A percentile compares a stretch with the other conserved stretches of the same genome.
These are phyloP conservation scores for Zaprionus gabonicus DNA, from an alignment of 1,140 invertebrate species.

Conservation along the genomic window DNA sequence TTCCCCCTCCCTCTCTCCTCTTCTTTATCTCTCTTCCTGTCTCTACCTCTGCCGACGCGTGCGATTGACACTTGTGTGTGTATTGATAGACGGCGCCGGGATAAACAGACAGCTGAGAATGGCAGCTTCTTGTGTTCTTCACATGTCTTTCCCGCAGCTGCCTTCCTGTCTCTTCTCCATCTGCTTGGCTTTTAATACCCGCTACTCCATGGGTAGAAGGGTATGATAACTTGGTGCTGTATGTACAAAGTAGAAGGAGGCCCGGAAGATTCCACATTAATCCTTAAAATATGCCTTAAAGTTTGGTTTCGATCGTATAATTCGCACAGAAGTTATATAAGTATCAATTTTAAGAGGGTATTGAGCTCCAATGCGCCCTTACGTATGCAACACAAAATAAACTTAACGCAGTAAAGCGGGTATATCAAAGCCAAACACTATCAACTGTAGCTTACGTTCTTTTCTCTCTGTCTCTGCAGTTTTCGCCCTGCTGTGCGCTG, in stretches of 20 bases:
- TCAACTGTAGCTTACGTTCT: background rate
- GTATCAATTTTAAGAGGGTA: no score
- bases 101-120: slow-evolving; percentile 14
- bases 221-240: no score
- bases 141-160: slow-evolving; percentile 10
- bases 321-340: no score
- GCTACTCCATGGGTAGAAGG: no score
- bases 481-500: background rate
- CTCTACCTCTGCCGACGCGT: background rate
- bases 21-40: background rate
- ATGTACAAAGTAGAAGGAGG: no score
- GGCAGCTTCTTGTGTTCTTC: slow-evolving; percentile 13
- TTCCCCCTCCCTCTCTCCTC: background rate
- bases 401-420: no score
- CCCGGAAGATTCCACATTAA: no score
- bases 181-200: background rate
- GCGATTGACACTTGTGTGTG: slow-evolving; percentile 32
- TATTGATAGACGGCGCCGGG: slow-evolving; percentile 6
- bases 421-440: no score
- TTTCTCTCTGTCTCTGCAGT: background rate
- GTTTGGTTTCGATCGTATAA: no score
- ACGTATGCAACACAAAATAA: no score
- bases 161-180: background rate
- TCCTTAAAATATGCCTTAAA: no score
- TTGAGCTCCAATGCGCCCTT: no score